Conservation (phyloP, 1,140 invertebrate genomes). For the Atta texana region DNA sequence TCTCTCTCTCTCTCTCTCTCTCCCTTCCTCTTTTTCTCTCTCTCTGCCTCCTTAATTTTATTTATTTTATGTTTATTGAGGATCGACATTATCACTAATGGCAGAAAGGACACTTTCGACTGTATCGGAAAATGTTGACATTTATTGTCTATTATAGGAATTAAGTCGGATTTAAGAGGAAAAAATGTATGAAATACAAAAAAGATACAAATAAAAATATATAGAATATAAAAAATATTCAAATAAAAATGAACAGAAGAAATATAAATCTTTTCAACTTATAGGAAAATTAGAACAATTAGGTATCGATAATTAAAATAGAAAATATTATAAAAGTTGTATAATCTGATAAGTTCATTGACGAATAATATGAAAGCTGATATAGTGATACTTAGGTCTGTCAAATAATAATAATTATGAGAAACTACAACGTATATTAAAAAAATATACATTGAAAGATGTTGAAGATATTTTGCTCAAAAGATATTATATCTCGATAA, state of each 20-base stretch:
- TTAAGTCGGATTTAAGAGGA: background rate
- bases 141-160: background rate
- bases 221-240: too few relatives aligned
- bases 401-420: background rate
- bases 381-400: background rate
- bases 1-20: conserved; percentile 44
- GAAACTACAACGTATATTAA: background rate
- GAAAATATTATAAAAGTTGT: background rate
- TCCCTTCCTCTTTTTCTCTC: conserved; percentile 50
- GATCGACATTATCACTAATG: conserved; percentile 54
- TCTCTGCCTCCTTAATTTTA: conserved; percentile 38
- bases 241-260: background rate
- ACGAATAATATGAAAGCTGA: background rate
- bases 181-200: background rate
- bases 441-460: background rate
- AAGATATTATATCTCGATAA: background rate
- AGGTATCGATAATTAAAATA: background rate
- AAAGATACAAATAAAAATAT: background rate
- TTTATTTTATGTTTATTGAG: conserved; percentile 70
- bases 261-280: background rate
- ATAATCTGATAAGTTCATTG: background rate
- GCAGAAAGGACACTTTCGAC: too few relatives aligned
- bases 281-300: background rate
- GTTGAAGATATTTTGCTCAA: background rate
- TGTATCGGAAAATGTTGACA: too few relatives aligned